Evolutionary conservation across 2,888 invertebrate genomes (phyloP).

Genomic region (Nomada ruficornis): DNA sequence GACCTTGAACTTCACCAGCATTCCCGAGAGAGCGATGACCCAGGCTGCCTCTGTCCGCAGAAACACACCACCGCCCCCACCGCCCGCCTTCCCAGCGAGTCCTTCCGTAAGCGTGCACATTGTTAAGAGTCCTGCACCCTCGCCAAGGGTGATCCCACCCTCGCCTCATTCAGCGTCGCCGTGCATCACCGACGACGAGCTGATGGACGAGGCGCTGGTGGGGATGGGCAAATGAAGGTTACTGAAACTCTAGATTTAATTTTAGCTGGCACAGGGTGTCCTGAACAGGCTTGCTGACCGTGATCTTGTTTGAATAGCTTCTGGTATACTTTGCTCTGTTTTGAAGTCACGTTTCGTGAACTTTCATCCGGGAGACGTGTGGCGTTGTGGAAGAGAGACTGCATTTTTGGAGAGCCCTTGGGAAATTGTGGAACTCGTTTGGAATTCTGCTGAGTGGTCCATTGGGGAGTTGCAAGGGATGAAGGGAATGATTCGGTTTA

Average conservation of each 20-base stretch:
- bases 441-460: too few species aligned
- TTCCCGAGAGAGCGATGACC: conserved; percentile 86
- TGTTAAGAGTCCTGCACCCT: conserved; percentile 91
- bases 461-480: too few species aligned
- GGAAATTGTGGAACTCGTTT: too few species aligned
- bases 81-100: conserved; percentile 85
- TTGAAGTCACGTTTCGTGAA: conserved; percentile 3
- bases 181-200: conserved; percentile 94
- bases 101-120: conserved; percentile 91
- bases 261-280: conserved; percentile 36
- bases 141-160: conserved; percentile 88
- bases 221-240: conserved; percentile 90
- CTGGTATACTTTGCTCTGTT: not conserved
- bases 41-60: conserved; percentile 83
- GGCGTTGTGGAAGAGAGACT: too few species aligned
- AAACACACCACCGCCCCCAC: conserved; percentile 83
- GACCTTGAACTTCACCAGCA: conserved; percentile 82
- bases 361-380: not conserved
- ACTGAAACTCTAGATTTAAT: conserved; percentile 67
- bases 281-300: not conserved
- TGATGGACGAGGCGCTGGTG: conserved; percentile 94
- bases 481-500: too few species aligned
- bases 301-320: not conserved
- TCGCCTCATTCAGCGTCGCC: conserved; percentile 90
- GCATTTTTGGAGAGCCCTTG: too few species aligned